phyloP scores from a whole-genome alignment of 2,797 vertebrate genomes.

The Euthynnus affinis region DNA sequence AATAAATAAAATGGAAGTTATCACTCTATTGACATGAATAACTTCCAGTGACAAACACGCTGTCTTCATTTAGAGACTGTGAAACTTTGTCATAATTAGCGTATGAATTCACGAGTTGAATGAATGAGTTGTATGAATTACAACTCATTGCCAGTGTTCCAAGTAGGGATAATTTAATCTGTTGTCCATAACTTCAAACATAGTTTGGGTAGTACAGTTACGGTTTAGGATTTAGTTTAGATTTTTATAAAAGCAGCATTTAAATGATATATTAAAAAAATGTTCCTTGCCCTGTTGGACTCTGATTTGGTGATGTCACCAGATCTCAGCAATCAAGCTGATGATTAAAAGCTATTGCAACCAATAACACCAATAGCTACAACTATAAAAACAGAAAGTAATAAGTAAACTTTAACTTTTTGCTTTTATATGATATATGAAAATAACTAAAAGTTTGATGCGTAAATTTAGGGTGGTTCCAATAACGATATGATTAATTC shows the following conservation, averaged over 20 bases:
- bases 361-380: neutral
- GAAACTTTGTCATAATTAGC: too few species aligned
- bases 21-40: too few species aligned
- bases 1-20: too few species aligned
- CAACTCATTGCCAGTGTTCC: too few species aligned
- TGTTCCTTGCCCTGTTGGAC: neutral
- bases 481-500: slow-evolving; percentile 69
- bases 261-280: neutral
- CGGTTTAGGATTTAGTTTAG: too few species aligned
- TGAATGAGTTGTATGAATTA: too few species aligned
- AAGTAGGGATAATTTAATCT: too few species aligned
- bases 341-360: neutral
- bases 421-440: neutral
- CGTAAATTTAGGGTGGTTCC: slow-evolving; percentile 24
- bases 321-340: neutral
- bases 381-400: neutral
- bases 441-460: slow-evolving; percentile 1
- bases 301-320: neutral
- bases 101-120: too few species aligned
- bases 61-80: too few species aligned
- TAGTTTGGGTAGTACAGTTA: too few species aligned
- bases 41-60: too few species aligned
- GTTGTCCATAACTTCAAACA: too few species aligned
- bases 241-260: neutral
- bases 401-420: neutral